phyloP scores from a whole-genome alignment of 2,113 vertebrate genomes.

The Laticauda laticaudata region DNA sequence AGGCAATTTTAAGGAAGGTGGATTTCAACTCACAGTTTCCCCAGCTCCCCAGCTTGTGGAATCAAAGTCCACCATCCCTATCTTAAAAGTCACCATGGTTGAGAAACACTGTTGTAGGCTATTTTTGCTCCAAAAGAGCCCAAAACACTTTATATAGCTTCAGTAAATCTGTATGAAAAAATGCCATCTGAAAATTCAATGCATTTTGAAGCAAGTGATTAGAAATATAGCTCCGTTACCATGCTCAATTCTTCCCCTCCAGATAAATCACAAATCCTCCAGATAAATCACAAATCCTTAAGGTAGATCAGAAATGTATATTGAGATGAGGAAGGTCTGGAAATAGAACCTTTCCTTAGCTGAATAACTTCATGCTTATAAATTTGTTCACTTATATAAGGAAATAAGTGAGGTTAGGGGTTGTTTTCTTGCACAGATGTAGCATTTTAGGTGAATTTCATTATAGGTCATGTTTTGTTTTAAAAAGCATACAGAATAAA shows the following conservation, averaged over 20 bases:
- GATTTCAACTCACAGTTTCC: background rate
- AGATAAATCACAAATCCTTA: background rate
- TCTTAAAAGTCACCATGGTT: background rate
- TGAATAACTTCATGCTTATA: background rate
- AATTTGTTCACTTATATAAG: background rate
- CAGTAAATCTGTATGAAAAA: background rate
- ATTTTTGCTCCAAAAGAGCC: background rate
- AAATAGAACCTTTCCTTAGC: background rate
- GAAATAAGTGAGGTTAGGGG: background rate
- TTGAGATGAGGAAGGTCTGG: background rate
- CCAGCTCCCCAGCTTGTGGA: background rate
- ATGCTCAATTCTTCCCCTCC: background rate
- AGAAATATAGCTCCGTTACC: background rate
- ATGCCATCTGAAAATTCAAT: background rate
- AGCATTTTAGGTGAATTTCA: background rate
- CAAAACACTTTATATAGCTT: background rate
- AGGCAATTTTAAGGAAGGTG: background rate
- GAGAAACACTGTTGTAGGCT: background rate
- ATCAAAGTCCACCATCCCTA: background rate
- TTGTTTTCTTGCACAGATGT: background rate
- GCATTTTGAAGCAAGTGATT: background rate
- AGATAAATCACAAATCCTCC: background rate
- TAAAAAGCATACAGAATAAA: fast-evolving
- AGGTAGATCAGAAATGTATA: background rate
- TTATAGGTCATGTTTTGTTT: background rate